Evolutionary conservation across 2,113 vertebrate species (phyloP).

Genomic region (Lasiurus borealis): DNA sequence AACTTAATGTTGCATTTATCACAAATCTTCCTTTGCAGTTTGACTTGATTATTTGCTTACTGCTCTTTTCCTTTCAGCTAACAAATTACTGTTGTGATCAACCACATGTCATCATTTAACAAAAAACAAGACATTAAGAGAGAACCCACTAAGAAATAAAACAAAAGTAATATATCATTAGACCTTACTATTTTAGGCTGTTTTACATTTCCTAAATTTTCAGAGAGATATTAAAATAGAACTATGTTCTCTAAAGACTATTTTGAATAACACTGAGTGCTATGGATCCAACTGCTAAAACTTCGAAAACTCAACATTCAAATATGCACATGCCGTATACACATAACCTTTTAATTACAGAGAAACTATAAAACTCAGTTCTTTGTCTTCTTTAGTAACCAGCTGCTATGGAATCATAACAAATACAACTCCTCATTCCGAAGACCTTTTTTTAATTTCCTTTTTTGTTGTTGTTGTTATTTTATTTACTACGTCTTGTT

Average conservation of each 20-base stretch:
- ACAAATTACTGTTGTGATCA: conserved; percentile 63
- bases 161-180: conserved; percentile 60
- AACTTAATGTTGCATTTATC: neutral
- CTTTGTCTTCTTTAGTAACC: conserved; percentile 18
- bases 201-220: conserved; percentile 63
- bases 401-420: neutral
- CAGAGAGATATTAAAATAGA: conserved; percentile 61
- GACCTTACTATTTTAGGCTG: conserved; percentile 36
- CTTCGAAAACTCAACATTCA: conserved; percentile 57
- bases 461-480: neutral
- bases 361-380: conserved; percentile 44
- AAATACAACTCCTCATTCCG: neutral
- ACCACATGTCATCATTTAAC: conserved; percentile 56
- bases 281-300: conserved; percentile 35
- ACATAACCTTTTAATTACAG: conserved; percentile 24
- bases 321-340: neutral
- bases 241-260: conserved; percentile 46
- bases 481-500: conserved; percentile 25
- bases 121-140: conserved; percentile 59
- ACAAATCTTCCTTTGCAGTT: conserved; percentile 28
- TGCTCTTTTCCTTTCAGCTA: conserved; percentile 55
- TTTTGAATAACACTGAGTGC: conserved; percentile 33
- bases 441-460: neutral
- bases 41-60: neutral
- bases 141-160: conserved; percentile 70